Percentiles rank a stretch among this genome's conserved stretches.
These are phyloP conservation scores for Notolepis coatsorum DNA, from an alignment of 2,797 vertebrate species.

Conservation along the genomic window DNA sequence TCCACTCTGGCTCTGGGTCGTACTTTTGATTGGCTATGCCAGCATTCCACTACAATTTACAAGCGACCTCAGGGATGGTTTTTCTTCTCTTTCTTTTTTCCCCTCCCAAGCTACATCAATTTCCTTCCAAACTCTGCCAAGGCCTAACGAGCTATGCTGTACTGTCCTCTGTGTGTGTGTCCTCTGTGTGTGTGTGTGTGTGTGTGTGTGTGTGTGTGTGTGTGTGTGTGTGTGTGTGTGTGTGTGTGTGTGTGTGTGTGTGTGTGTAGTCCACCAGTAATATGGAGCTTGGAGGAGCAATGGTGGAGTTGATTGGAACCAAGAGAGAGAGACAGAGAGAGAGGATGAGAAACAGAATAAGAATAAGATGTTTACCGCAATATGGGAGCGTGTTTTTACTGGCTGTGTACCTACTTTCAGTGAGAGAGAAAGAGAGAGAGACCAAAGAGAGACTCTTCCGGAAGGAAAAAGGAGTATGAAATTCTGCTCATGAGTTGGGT, in stretches of 20 bases:
- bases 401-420: too few relatives aligned
- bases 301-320: not conserved
- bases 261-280: not conserved
- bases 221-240: slow-evolving; percentile 22
- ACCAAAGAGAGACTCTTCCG: too few relatives aligned
- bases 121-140: slow-evolving; percentile 48
- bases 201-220: slow-evolving; percentile 37
- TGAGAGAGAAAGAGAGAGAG: too few relatives aligned
- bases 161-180: not conserved
- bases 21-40: slow-evolving; percentile 56
- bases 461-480: too few relatives aligned
- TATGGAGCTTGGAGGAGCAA: not conserved
- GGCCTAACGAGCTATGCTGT: slow-evolving; percentile 48
- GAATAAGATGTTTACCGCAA: too few relatives aligned
- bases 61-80: slow-evolving; percentile 53
- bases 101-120: slow-evolving; percentile 27
- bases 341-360: too few relatives aligned
- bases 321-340: not conserved
- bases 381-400: too few relatives aligned
- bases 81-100: not conserved
- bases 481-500: too few relatives aligned
- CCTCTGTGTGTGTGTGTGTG: slow-evolving; percentile 18
- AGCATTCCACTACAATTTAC: slow-evolving; percentile 72
- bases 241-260: slow-evolving; percentile 34
- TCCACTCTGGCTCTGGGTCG: slow-evolving; percentile 38